Percentiles rank a stretch among this genome's conserved stretches.
These are phyloP conservation scores for Rotaria sp. DNA, from an alignment of 2,888 invertebrate genomes.

Conservation along the genomic window DNA sequence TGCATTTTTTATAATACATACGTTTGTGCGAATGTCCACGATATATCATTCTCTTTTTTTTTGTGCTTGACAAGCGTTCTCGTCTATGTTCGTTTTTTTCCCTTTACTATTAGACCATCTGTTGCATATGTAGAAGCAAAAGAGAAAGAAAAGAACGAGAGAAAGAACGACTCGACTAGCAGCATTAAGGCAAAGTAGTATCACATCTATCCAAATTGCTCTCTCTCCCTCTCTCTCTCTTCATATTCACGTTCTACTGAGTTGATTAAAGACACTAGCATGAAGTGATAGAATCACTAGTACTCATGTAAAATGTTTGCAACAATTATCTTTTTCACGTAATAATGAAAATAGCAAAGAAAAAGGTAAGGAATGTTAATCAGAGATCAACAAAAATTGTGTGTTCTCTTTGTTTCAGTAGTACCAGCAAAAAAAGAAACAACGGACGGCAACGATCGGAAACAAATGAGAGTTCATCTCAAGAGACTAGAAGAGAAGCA, in stretches of 20 bases:
- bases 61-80: constrained; percentile 22
- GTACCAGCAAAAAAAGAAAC: not conserved
- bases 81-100: constrained; percentile 8
- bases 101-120: constrained; percentile 1
- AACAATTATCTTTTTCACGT: not conserved
- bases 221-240: not conserved
- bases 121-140: constrained; percentile 5
- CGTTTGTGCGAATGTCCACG: not conserved
- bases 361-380: not conserved
- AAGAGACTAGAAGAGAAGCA: constrained; percentile 6
- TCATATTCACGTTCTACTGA: not conserved
- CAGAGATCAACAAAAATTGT: not conserved
- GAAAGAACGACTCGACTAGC: not conserved
- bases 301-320: not conserved
- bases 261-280: constrained; percentile 5
- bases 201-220: not conserved
- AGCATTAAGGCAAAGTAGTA: constrained; percentile 1
- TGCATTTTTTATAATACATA: not conserved
- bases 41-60: not conserved
- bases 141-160: not conserved
- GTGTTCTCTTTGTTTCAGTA: not conserved
- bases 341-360: not conserved
- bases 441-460: not conserved
- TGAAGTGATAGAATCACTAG: not conserved
- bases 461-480: constrained; percentile 24